Conservation (phyloP, 35 echinoderm and acorn worm genomes). For the Anneissia japonica region DNA sequence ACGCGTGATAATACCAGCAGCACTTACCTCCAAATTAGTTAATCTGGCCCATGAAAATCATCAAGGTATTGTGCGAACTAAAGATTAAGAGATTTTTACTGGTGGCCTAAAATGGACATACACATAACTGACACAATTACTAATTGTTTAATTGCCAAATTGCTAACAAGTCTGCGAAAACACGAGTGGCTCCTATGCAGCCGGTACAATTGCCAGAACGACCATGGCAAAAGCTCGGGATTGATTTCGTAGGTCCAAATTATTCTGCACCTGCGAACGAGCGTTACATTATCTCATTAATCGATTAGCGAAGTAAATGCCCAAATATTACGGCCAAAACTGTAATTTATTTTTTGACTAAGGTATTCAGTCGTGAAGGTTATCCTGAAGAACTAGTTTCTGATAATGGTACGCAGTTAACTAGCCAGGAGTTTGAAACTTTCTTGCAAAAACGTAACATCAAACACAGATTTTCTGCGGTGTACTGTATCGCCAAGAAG, state of each 20-base stretch:
- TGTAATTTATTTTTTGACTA: background rate
- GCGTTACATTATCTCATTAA: background rate
- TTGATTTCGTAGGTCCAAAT: conserved; percentile 14
- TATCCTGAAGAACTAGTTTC: background rate
- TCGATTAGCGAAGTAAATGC: background rate
- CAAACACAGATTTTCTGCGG: background rate
- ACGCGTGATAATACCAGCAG: conserved; percentile 26
- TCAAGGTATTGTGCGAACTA: conserved; percentile 53
- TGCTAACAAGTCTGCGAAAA: conserved; percentile 29
- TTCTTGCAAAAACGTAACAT: background rate
- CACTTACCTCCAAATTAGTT: conserved; percentile 6
- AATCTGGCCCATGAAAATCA: conserved; percentile 41
- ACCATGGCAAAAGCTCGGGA: background rate
- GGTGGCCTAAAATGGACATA: conserved; percentile 62
- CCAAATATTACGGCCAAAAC: background rate
- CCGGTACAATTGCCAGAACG: conserved; percentile 10
- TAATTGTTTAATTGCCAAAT: conserved; percentile 16
- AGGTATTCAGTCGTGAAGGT: background rate
- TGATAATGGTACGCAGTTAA: background rate
- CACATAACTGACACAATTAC: conserved; percentile 22
- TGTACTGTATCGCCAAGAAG: background rate
- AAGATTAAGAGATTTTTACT: conserved; percentile 46
- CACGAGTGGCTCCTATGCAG: conserved; percentile 41
- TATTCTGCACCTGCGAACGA: background rate
- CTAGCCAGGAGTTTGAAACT: background rate